Conservation (phyloP, 2,888 invertebrate species). For the Synanthedon tipuliformis region DNA sequence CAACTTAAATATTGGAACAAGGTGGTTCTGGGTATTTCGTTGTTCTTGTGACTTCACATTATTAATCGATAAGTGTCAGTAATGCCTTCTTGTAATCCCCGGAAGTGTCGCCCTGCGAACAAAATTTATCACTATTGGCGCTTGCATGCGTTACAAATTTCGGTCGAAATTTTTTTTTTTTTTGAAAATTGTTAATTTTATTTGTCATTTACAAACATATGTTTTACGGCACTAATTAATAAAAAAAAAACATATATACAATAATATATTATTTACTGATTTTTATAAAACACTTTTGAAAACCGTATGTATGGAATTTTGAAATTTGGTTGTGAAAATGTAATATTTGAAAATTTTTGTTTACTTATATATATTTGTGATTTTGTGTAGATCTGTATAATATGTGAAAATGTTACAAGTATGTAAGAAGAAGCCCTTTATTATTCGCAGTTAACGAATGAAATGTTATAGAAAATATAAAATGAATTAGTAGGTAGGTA, state of each 20-base stretch:
- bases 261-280: no score
- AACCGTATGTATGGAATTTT: no score
- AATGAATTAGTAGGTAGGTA: no score
- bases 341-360: no score
- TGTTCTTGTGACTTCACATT: conserved; percentile 24
- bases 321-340: no score
- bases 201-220: neutral
- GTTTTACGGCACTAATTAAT: neutral
- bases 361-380: no score
- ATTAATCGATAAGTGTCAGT: conserved; percentile 82
- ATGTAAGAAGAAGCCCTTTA: no score
- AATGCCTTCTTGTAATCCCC: conserved; percentile 94
- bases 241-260: neutral
- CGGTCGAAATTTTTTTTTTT: neutral
- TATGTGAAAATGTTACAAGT: no score
- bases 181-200: neutral
- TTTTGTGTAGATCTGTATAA: no score
- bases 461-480: no score
- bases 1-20: conserved; percentile 46
- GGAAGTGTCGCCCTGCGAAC: conserved; percentile 89
- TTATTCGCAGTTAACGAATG: no score
- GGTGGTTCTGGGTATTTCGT: conserved; percentile 31
- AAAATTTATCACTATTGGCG: conserved; percentile 43
- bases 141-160: neutral
- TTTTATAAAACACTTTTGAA: no score